Base-by-base conservation (phyloP, 2,888 invertebrate species). In the Leucophenga maculata region DNA sequence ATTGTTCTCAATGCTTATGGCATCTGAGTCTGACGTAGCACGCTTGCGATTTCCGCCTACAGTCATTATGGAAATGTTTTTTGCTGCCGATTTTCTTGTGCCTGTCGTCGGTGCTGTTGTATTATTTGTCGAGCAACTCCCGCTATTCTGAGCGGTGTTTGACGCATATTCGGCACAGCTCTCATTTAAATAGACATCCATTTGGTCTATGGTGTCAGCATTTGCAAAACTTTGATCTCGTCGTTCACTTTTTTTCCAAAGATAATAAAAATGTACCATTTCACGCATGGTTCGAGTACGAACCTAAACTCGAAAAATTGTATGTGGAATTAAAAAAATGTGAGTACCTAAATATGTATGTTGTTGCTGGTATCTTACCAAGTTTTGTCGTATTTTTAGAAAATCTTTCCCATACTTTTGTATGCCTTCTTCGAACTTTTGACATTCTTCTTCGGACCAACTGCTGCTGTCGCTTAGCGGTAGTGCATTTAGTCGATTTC, bases 231-330 rank as follows among this genome's bases (percentile, higher is more conserved):
- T 82, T 50, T 86, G 85, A 79, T 99, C 99, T 88, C 98, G 97
- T 18, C 99, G 91, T 86, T 98, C 98, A 31, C 98, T 98, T 89
- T 99, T 99, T 89, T 99, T 99, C 99, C 99, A 99, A 68, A 98
- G 91, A 83, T 95, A 95, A 88, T 95, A 95, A 90, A 99, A 99
- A 86, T 98, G 97, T 14, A 99, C 97, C 73, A 99, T 90, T 89
- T 99, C 99, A 44, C 98, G 97, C 55, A 99, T 97, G 9, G 97
- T 96, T 78, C 98, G 91, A 69, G 98, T 97, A 80, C 95, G 91
- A 60, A 98, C 89, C 88, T 88, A 69, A 70, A 59, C 20, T 39
- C 39, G 11, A 8, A 39, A 11, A 39, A 8, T 39, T 39, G 8
- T 39, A 14, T 57, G 0, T 57, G 11, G 22, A 13, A 31, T 11